These are phyloP conservation scores for Calycopis cecrops DNA, from an alignment of 1,140 invertebrate species.

Conservation along the genomic window DNA sequence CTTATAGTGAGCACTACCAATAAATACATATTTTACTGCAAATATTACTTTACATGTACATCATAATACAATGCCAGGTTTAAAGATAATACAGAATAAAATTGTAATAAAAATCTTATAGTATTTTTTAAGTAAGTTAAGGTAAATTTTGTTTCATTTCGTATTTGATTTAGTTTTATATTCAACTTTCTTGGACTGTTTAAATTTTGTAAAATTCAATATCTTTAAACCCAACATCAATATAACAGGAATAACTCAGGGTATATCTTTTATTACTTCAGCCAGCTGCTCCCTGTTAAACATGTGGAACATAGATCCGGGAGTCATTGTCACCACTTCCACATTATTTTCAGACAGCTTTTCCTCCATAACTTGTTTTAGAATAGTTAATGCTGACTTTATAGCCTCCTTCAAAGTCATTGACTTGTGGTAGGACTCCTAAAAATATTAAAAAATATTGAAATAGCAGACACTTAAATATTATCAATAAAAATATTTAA, in stretches of 20 bases:
- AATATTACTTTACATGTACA: constrained; percentile 6
- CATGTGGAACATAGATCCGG: constrained; percentile 89
- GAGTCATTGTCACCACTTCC: constrained; percentile 96
- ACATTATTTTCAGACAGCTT: constrained; percentile 98
- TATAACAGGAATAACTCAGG: constrained; percentile 55
- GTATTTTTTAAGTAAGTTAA: neutral
- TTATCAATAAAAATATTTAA: neutral
- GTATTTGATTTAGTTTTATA: too few relatives aligned
- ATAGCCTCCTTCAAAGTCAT: constrained; percentile 98
- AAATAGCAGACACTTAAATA: neutral
- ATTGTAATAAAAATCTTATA: neutral
- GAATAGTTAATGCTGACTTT: constrained; percentile 92
- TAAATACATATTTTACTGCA: constrained; percentile 6
- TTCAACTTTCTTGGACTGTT: neutral
- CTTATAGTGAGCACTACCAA: too few relatives aligned
- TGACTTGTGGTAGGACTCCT: constrained; percentile 85
- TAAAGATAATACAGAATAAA: neutral
- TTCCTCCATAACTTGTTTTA: constrained; percentile 99
- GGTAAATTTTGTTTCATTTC: too few relatives aligned
- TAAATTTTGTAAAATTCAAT: constrained; percentile 16
- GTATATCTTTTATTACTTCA: constrained; percentile 89
- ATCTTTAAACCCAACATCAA: constrained; percentile 21
- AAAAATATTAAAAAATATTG: constrained; percentile 26
- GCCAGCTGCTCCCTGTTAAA: constrained; percentile 93
- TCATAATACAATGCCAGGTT: neutral